Conservation (phyloP, 1,140 invertebrate genomes). For the Danaus melanippus region DNA sequence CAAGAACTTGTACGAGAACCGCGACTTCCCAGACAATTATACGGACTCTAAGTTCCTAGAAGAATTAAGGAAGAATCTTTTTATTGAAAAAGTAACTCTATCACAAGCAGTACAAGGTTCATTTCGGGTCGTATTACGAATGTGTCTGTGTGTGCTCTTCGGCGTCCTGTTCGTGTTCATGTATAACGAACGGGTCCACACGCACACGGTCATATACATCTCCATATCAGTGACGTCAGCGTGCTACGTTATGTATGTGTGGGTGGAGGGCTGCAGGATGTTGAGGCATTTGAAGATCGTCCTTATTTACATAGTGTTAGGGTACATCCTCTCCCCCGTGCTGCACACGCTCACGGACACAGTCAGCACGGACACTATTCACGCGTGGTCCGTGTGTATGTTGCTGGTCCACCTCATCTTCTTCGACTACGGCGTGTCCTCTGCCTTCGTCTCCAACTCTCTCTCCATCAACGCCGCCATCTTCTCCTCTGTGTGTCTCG, state of each 20-base stretch:
- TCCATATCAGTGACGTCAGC: constrained; percentile 72
- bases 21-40: constrained; percentile 92
- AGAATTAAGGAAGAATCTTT: constrained; percentile 88
- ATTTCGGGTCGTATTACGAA: constrained; percentile 80
- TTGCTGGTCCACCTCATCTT: constrained; percentile 91
- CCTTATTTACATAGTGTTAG: constrained; percentile 85
- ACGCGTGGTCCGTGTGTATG: constrained; percentile 90
- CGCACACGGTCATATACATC: constrained; percentile 74
- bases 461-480: constrained; percentile 92
- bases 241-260: constrained; percentile 74
- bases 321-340: constrained; percentile 89
- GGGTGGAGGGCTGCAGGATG: constrained; percentile 35
- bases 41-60: constrained; percentile 88
- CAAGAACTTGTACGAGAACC: constrained; percentile 92
- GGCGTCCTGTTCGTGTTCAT: constrained; percentile 82
- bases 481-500: constrained; percentile 94
- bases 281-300: constrained; percentile 76
- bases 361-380: constrained; percentile 97
- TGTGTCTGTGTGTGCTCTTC: constrained; percentile 84
- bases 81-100: constrained; percentile 80
- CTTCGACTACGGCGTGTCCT: constrained; percentile 90
- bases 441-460: constrained; percentile 85
- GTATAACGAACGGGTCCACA: constrained; percentile 77
- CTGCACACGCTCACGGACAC: constrained; percentile 96
- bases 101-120: constrained; percentile 81